A percentile compares a stretch with the other conserved stretches of the same genome.
phyloP scores from a whole-genome alignment of 2,113 vertebrate species.

The Calidris pygmaea region DNA sequence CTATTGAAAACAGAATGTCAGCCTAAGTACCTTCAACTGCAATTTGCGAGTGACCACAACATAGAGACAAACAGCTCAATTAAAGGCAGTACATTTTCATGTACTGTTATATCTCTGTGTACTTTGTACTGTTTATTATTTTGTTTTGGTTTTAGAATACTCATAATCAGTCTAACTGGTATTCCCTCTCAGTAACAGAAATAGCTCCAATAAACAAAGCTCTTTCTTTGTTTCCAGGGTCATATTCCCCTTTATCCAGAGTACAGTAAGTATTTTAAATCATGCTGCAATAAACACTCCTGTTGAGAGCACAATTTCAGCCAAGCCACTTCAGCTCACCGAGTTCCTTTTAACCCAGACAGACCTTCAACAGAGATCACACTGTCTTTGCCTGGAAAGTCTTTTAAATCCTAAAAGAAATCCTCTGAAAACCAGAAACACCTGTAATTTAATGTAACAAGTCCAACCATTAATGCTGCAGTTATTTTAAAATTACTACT shows the following conservation, averaged over 20 bases:
- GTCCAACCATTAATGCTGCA: neutral
- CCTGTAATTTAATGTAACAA: neutral
- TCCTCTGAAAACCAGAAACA: neutral
- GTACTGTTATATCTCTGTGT: neutral
- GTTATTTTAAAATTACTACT: neutral
- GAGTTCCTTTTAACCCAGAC: neutral
- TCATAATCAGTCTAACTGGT: neutral
- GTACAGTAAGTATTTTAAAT: neutral
- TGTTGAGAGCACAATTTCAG: neutral
- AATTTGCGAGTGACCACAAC: conserved; percentile 47
- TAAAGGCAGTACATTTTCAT: neutral
- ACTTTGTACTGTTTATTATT: neutral
- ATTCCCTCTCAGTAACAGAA: neutral
- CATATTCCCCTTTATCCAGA: neutral
- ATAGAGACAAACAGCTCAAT: neutral
- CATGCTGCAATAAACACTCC: neutral
- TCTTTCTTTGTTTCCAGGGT: neutral
- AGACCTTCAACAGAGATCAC: conserved; percentile 6
- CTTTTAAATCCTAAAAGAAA: neutral
- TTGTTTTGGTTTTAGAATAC: conserved; percentile 26
- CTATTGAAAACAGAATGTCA: conserved; percentile 53
- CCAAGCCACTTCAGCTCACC: conserved; percentile 18
- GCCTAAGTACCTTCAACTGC: neutral
- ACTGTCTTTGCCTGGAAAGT: conserved; percentile 3
- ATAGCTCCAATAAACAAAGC: neutral